Base-by-base conservation (phyloP, 92 coral and sea anemone species). In the Epizoanthus illoricatus region DNA sequence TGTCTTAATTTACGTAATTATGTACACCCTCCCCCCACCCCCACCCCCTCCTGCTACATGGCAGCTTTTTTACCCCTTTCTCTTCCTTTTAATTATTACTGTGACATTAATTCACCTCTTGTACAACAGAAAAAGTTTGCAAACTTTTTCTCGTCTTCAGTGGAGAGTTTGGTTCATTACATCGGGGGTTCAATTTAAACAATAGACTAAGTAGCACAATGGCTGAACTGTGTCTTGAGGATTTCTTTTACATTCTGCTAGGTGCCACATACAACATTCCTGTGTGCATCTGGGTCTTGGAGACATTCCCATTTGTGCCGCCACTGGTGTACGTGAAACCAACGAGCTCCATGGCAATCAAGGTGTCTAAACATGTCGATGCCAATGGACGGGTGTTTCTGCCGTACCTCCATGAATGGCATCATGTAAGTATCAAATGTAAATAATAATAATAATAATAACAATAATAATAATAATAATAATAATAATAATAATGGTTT, bases 211-310 rank as follows among this genome's bases (percentile, higher is more conserved):
- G 55, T 49, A 49, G 12, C 56, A 7, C 13, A 49, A 13, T 13
- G 11, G 8, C 12, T 49, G 56, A 15, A 49, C 2, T 49, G 11
- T 49, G 9, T 49, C 56, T 49, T 49, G 56, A 24, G n/a, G 42
- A 13, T 79, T 60, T 49, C 13, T 20, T 40, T 33, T 24, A 7
- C 66, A 76, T 19, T 28, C 41, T 7, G n/a, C 15, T 41, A 96
- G 98, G 98, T 65, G 56, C 90, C 10, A 84, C 85, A 23, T 96
- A 96, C 87, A 91, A 96, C 70, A 96, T 96, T 17, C 98, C 98
- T 75, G 80, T 96, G 28, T 88, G 92, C 70, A 84, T 96, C 11
- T 96, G 97, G 92, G 84, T 96, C 24, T 92, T 88, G 79, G 98
- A 96, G 79, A 87, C 86, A 7, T 97, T 93, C 79, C 98, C 98